A percentile compares a stretch with the other conserved stretches of the same genome.
These are phyloP conservation scores for Eupithecia dodoneata DNA, from an alignment of 2,888 invertebrate species.

Conservation along the genomic window DNA sequence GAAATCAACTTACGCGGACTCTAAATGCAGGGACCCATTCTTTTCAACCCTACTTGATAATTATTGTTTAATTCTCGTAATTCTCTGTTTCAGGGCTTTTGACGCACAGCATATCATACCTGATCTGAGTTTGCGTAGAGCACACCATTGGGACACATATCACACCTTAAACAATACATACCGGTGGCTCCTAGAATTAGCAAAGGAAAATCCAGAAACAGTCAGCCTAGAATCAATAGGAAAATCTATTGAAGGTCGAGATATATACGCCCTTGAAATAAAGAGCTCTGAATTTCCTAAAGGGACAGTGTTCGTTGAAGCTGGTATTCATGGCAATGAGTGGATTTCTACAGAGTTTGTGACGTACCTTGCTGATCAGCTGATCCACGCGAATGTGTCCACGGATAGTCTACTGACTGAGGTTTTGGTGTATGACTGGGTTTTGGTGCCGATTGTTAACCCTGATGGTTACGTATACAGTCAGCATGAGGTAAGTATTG, in stretches of 20 bases:
- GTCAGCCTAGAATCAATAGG: neutral
- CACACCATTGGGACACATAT: neutral
- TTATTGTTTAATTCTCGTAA: neutral
- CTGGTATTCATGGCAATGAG: neutral
- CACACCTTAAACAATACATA: neutral
- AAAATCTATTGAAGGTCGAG: neutral
- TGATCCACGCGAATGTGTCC: neutral
- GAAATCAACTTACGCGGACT: neutral
- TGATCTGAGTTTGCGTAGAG: neutral
- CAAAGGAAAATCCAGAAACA: neutral
- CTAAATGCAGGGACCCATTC: neutral
- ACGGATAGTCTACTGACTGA: slow-evolving; percentile 50
- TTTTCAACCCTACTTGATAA: neutral
- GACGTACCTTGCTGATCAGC: neutral
- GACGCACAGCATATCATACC: neutral
- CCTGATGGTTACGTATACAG: slow-evolving; percentile 82
- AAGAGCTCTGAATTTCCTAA: neutral
- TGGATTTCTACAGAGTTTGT: slow-evolving; percentile 1
- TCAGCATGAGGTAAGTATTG: slow-evolving; percentile 45
- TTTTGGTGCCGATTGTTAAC: slow-evolving; percentile 88
- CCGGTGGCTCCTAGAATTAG: neutral
- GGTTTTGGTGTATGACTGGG: slow-evolving; percentile 85
- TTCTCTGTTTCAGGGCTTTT: neutral
- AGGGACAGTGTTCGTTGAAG: neutral
- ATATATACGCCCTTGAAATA: neutral